A percentile compares a stretch with the other conserved stretches of the same genome.
Evolutionary conservation across 2,113 vertebrate genomes (phyloP).

Genomic region (Seriola aureovittata): DNA sequence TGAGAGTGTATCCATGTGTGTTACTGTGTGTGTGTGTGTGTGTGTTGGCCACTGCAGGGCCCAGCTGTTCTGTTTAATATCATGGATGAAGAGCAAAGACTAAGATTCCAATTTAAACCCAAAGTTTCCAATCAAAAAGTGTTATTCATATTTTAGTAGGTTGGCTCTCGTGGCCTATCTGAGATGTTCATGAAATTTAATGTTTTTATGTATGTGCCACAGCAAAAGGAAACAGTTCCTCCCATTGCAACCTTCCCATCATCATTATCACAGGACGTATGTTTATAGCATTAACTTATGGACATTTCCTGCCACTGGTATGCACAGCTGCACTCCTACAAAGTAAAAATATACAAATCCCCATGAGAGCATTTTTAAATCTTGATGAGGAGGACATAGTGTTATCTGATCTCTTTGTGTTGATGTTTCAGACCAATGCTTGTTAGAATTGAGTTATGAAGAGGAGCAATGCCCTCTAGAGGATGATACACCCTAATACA

Average conservation of each 20-base stretch:
- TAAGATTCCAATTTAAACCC: conserved; percentile 47
- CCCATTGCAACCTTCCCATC: too few species aligned
- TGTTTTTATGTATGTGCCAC: conserved; percentile 28
- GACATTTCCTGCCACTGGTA: neutral
- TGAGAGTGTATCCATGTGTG: neutral
- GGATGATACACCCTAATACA: conserved; percentile 10
- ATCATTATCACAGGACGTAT: neutral
- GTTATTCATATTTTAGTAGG: conserved; percentile 50
- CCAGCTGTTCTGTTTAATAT: conserved; percentile 76
- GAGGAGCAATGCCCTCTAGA: conserved; percentile 59
- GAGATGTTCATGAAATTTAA: conserved; percentile 3
- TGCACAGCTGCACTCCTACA: neutral
- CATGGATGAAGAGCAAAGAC: conserved; percentile 38
- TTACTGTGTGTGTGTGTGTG: neutral
- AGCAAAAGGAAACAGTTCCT: neutral
- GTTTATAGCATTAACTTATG: neutral
- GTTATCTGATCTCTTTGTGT: neutral
- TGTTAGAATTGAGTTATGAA: neutral
- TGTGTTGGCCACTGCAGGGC: conserved; percentile 39
- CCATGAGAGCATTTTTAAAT: neutral
- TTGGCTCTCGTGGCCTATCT: neutral
- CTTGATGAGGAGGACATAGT: neutral
- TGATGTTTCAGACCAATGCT: neutral
- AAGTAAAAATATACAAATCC: neutral
- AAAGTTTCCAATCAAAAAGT: conserved; percentile 23